Percentiles rank a stretch among this genome's conserved stretches.
Conservation (phyloP, 2,113 vertebrate genomes). For the Neomonachus schauinslandi region DNA sequence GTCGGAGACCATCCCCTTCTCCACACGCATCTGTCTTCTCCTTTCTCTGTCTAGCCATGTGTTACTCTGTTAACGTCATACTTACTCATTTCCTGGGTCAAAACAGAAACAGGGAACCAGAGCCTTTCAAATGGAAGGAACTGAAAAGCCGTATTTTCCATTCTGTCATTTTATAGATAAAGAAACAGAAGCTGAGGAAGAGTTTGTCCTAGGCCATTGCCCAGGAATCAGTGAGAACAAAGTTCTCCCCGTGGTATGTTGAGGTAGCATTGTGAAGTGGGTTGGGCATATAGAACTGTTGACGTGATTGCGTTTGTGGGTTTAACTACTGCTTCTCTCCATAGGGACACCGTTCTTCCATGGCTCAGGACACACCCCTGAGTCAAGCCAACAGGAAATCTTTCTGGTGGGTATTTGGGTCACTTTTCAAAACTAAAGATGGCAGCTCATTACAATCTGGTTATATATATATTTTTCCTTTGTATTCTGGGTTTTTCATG, state of each 20-base stretch:
- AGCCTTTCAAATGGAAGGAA: background rate
- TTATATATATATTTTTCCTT: background rate
- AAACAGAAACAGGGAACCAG: background rate
- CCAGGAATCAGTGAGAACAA: background rate
- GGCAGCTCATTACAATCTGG: background rate
- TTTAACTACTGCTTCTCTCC: background rate
- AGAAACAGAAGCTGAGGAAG: background rate
- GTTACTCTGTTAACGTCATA: background rate
- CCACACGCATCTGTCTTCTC: accelerated
- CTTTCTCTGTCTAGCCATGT: background rate
- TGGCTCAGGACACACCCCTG: background rate
- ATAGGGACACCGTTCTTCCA: constrained; percentile 21
- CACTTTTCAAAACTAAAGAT: background rate
- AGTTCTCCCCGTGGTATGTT: background rate
- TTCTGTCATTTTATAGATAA: background rate
- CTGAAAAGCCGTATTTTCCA: background rate
- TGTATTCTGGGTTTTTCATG: background rate
- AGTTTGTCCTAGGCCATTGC: background rate
- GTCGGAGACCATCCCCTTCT: background rate
- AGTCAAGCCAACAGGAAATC: background rate
- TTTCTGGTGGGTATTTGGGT: constrained; percentile 29
- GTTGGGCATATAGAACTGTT: background rate
- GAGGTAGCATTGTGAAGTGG: too few species aligned
- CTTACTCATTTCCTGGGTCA: background rate
- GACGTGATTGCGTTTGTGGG: background rate